These are phyloP conservation scores for Rhodeus uyekii DNA, from an alignment of 2,797 vertebrate genomes.

Conservation along the genomic window DNA sequence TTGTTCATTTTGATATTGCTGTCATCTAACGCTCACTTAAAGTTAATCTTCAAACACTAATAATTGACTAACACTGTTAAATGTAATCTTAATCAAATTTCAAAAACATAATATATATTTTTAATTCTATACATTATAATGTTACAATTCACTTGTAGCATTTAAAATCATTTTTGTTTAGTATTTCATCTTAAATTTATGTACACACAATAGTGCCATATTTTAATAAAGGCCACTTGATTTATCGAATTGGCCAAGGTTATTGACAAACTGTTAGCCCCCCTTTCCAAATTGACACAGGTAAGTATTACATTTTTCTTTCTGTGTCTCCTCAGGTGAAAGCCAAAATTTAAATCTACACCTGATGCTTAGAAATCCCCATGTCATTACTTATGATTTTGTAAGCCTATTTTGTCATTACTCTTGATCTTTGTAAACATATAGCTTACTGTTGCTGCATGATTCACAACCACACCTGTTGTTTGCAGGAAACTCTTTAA, in stretches of 20 bases:
- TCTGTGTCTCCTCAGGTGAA: background rate
- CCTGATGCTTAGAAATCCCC: background rate
- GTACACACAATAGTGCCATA: background rate
- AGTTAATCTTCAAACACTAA: background rate
- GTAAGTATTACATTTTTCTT: background rate
- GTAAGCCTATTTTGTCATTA: constrained; percentile 2
- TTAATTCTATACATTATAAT: background rate
- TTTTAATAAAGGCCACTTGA: background rate
- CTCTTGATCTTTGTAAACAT: constrained; percentile 3
- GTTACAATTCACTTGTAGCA: background rate
- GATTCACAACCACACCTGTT: constrained; percentile 32
- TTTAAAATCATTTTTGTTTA: background rate
- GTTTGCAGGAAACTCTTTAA: constrained; percentile 35
- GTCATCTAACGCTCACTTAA: background rate
- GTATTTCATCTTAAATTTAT: background rate
- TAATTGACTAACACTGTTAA: background rate
- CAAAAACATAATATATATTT: no score
- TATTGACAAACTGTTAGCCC: no score
- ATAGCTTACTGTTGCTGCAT: background rate
- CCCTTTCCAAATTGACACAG: background rate
- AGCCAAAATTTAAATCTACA: background rate
- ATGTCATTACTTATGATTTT: background rate
- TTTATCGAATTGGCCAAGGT: background rate
- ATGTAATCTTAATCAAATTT: background rate
- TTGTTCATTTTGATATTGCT: background rate